Evolutionary conservation across 2,888 invertebrate genomes (phyloP).

Genomic region (Cheiracanthium punctorium): DNA sequence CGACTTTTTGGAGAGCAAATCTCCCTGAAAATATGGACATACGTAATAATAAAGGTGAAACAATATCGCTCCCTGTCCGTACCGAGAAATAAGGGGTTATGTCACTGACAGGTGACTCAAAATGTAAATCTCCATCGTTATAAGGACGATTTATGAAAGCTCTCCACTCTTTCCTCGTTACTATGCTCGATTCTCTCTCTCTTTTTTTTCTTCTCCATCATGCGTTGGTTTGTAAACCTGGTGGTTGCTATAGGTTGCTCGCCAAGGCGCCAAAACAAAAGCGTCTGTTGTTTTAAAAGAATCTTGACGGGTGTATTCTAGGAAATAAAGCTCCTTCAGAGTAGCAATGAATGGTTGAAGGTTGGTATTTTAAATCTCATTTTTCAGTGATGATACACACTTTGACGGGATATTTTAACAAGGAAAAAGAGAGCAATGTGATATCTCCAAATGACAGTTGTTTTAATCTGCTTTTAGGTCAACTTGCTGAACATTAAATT

Average conservation of each 20-base stretch:
- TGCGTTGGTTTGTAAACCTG: background rate
- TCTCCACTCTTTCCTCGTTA: background rate
- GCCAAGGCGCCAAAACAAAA: background rate
- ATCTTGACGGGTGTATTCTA: background rate
- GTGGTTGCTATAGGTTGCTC: background rate
- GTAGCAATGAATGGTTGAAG: no score
- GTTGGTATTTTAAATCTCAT: no score
- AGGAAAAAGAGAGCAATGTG: no score
- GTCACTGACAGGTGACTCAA: constrained; percentile 51
- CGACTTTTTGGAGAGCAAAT: background rate
- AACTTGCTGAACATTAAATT: no score
- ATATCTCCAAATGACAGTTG: no score
- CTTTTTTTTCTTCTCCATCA: background rate
- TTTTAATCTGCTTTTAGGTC: no score
- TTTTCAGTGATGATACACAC: no score
- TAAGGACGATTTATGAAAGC: constrained; percentile 60
- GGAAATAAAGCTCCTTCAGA: no score
- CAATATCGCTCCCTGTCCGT: background rate
- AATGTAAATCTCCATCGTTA: constrained; percentile 63
- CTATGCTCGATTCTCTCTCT: background rate
- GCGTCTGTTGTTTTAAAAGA: background rate
- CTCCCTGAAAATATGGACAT: background rate
- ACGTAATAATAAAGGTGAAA: constrained; percentile 12
- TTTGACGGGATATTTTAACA: no score
- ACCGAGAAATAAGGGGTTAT: background rate